A percentile compares a stretch with the other conserved stretches of the same genome.
Evolutionary conservation across 1,140 invertebrate genomes (phyloP).

Genomic region (Eurosta solidaginis): DNA sequence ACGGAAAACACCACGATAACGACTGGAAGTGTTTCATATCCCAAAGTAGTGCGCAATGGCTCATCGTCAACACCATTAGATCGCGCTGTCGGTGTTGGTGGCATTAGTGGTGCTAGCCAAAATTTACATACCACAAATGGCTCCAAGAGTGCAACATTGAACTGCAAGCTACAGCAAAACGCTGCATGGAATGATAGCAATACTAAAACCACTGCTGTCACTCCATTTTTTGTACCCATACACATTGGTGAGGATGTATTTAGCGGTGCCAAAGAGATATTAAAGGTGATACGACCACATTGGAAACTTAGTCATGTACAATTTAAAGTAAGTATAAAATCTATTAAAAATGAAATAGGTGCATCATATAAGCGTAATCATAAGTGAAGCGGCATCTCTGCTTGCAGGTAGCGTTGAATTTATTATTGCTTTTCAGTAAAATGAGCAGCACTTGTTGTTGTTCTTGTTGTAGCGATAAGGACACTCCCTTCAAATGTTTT

Average conservation of each 20-base stretch:
- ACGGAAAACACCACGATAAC: slow-evolving; percentile 58
- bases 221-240: slow-evolving; percentile 58
- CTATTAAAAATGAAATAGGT: too few relatives aligned
- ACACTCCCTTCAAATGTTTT: too few relatives aligned
- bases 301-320: slow-evolving; percentile 62
- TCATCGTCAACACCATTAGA: slow-evolving; percentile 39
- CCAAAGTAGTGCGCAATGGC: slow-evolving; percentile 57
- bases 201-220: slow-evolving; percentile 33
- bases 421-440: too few relatives aligned
- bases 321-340: slow-evolving; percentile 61
- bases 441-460: too few relatives aligned
- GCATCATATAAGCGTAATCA: too few relatives aligned
- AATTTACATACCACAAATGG: slow-evolving; percentile 37
- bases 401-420: too few relatives aligned
- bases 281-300: slow-evolving; percentile 63
- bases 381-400: too few relatives aligned
- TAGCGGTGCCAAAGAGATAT: slow-evolving; percentile 62
- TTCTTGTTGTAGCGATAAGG: too few relatives aligned
- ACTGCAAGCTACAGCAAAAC: slow-evolving; percentile 36
- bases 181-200: not conserved
- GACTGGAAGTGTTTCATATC: slow-evolving; percentile 50
- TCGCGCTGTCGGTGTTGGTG: not conserved
- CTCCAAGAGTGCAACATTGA: slow-evolving; percentile 36
- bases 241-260: slow-evolving; percentile 63
- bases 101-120: slow-evolving; percentile 43